Evolutionary conservation across 64 coral and sea anemone genomes (phyloP), one percentile per base, ranked within the genome.

Genomic region (Montipora sp.): DNA sequence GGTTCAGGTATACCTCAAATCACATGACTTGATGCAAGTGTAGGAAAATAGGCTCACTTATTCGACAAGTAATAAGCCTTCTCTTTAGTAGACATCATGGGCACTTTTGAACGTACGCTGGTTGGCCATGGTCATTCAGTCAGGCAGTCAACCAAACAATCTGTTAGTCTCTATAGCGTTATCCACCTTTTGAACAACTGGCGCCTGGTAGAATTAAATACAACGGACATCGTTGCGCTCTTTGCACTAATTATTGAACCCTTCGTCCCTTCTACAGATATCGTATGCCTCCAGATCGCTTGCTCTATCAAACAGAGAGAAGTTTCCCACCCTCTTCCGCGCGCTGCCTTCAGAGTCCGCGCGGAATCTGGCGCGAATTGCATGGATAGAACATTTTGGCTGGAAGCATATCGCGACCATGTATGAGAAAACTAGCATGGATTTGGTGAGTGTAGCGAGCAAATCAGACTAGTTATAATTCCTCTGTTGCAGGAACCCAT

Each of bases 241-340:
- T 16, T 16, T 63, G 8, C 2, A 63, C 9, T 63, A 9, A 63
- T 12, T 15, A 63, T 19, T 63, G 60, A 14, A 63, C 9, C 11
- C 13, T 63, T 63, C 14, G 3, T 63, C 11, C 13, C 13, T 63
- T 63, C 2, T 63, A 0, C 20, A 96, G 95, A 81, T 96, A 59
- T 94, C 95, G 3, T 96, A 94, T 23, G 95, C 95, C 8, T 96
- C 95, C 0, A 89, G 95, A 27, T 96, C 95, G 27, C 83, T 96
- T 36, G 95, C 84, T 5, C 74, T 96, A 11, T 96, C 95, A 27
- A 91, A 94, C 79, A 92, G 95, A 7, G 13, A 83, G 43, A 94
- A 94, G 55, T 96, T 83, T 21, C 95, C 95, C n/a, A 96, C 95
- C 19, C 73, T 96, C n/a, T 96, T 96, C 77, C 92, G 95, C 19